Base-by-base conservation (phyloP, 2,888 invertebrate species). In the Tuta absoluta region DNA sequence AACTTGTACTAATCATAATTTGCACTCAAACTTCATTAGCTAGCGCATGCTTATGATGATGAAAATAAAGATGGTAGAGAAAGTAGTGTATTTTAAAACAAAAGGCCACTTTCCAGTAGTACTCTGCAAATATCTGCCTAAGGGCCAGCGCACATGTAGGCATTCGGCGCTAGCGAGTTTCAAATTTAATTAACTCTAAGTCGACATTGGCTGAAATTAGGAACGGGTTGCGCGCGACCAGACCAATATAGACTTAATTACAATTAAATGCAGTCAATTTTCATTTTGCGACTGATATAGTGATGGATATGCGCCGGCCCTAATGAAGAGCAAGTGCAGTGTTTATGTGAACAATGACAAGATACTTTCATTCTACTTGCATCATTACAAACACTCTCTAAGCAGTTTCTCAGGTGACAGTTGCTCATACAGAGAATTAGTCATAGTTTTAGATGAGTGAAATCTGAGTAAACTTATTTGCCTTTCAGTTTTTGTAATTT, bases 21-120 rank as follows among this genome's bases (percentile, higher is more conserved):
- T 45, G 17, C 45, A 45, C n/a, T n/a, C 45, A 17, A 17, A 45
- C n/a, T 17, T 45, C 45, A 41, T 41, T n/a, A 45, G 17, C 45
- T 45, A n/a, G 14, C 17, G 17, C 45, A n/a, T 45, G 17, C n/a
- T n/a, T 45, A 45, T 45, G 45, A n/a, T 45, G 17, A 45, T 45
- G 45, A 45, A 45, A 24, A 24, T 14, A 5, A 48, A 53, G 21
- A 24, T 21, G 24, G 12, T n/a, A n/a, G n/a, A n/a, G 51, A 53
- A 53, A 53, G 51, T 23, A 24, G 51, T 53, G 14, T 23, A 14
- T 23, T 23, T 24, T 53, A 23, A 53, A 64, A 63, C 66, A 67
- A 66, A 33, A 64, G 65, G 58, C 59, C 63, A 69, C 72, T 72
- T 74, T 72, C 71, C 70, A 69, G 61, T 67, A 11, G 65, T 65